Base-by-base conservation (phyloP, 2,888 invertebrate genomes). In the Amiota communis region DNA sequence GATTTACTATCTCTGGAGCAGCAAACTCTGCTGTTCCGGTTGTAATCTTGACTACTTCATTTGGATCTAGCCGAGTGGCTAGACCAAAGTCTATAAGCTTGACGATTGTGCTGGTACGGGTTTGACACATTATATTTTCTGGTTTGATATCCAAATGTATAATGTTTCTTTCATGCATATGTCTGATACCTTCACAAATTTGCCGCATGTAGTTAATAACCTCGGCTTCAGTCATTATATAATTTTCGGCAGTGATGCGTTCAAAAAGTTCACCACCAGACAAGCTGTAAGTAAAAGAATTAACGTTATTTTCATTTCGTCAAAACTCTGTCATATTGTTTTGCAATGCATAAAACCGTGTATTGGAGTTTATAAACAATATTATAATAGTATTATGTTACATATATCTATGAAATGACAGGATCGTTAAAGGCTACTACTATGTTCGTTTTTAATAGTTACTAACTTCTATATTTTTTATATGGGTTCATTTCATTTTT, bases 1-100 rank as follows among this genome's bases (percentile, higher is more conserved):
- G 93, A 87, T 99, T 98, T 0, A 98, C 99, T 77, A 99, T 98
- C 92, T 99, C 99, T 0, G 99, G 99, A 59, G 99, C 98, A 1
- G 99, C 99, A 90, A 99, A 99, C 91, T 99, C 99, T 0, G 99
- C 99, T 0, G 99, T 99, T 74, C 99, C 99, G 0, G 99, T 99
- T 3, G 98, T 98, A 77, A 99, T 99, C 92, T 99, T 99, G 4
- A 99, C 99, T 36, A 98, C 95, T 89, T 99, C 98, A 90, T 98
- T 98, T 1, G 99, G 99, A 91, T 99, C 98, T 77, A 99, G 91
- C 89, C 98, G 97, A 0, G 99, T 98, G 0, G 99, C 98, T 75
- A 99, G 91, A n/a, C 99, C 99, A 90, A 99, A 99, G 91, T 99
- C 99, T 83, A 99, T 99, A 59, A 99, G 92, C 92, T 99, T 99